phyloP scores from a whole-genome alignment of 1,140 invertebrate species.

The Zelostemma sp. region DNA sequence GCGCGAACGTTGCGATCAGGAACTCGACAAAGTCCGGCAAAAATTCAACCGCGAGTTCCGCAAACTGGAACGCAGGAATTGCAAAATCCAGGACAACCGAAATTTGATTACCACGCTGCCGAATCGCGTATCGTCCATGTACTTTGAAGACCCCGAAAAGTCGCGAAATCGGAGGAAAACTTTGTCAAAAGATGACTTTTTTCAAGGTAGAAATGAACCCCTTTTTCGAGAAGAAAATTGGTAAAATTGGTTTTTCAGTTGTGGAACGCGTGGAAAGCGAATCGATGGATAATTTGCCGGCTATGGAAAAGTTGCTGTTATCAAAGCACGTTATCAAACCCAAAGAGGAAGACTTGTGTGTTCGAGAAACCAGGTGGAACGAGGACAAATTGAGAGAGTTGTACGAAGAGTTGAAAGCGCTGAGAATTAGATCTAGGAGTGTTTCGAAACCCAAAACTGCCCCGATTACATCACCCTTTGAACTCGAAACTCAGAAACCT shows the following conservation, averaged over 20 bases:
- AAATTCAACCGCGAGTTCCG: slow-evolving; percentile 69
- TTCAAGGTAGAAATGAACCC: not conserved
- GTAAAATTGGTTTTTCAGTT: not conserved
- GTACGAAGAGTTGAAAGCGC: slow-evolving; percentile 71
- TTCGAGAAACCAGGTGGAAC: slow-evolving; percentile 75
- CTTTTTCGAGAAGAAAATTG: not conserved
- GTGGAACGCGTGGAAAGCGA: slow-evolving; percentile 46
- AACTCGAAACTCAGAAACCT: too few relatives aligned
- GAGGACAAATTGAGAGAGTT: slow-evolving; percentile 73
- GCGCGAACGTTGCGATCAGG: slow-evolving; percentile 35
- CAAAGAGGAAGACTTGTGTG: slow-evolving; percentile 65
- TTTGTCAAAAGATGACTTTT: not conserved
- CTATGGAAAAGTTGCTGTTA: slow-evolving; percentile 45
- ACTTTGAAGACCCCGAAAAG: not conserved
- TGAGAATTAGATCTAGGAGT: slow-evolving; percentile 23
- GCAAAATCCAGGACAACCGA: slow-evolving; percentile 40
- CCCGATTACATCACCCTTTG: too few relatives aligned
- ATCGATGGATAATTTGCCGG: slow-evolving; percentile 51
- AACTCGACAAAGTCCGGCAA: slow-evolving; percentile 51
- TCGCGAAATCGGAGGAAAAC: not conserved
- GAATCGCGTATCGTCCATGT: not conserved
- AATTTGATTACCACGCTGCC: not conserved
- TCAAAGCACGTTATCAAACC: slow-evolving; percentile 38
- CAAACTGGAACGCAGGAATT: slow-evolving; percentile 67
- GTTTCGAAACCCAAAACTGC: too few relatives aligned